Evolutionary conservation across 2,797 vertebrate species (phyloP).

Genomic region (Chrosomus eos): DNA sequence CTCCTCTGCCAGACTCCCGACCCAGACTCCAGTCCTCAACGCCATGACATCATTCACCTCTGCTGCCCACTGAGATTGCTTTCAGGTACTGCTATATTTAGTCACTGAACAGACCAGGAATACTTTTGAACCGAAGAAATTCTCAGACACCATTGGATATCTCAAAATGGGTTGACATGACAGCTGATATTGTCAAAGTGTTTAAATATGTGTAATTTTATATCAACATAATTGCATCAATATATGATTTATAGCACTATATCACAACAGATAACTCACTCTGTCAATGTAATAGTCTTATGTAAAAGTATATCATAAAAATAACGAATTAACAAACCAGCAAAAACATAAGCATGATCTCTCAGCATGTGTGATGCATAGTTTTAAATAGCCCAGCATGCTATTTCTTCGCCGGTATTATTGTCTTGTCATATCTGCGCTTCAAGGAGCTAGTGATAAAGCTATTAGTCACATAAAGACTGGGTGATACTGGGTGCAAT

Average conservation of each 20-base stretch:
- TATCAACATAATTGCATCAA: neutral
- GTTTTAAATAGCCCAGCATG: slow-evolving; percentile 27
- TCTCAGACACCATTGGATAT: neutral
- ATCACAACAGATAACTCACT: neutral
- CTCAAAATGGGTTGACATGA: neutral
- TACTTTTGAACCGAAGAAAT: neutral
- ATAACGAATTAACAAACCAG: neutral
- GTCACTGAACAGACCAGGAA: slow-evolving; percentile 31
- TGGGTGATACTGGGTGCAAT: slow-evolving; percentile 65
- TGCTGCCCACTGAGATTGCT: slow-evolving; percentile 19
- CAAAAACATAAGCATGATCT: neutral
- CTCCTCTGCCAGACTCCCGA: slow-evolving; percentile 38
- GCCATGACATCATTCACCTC: slow-evolving; percentile 55
- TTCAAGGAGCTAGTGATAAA: slow-evolving; percentile 55
- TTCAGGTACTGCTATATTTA: slow-evolving; percentile 35
- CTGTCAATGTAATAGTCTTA: neutral
- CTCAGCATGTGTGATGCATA: neutral
- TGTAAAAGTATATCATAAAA: neutral
- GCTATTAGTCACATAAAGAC: slow-evolving; percentile 60
- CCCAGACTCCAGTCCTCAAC: slow-evolving; percentile 29
- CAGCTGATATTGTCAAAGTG: neutral
- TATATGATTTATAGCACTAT: neutral
- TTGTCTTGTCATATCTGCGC: slow-evolving; percentile 46
- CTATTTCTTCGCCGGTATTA: slow-evolving; percentile 20
- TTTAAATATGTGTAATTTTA: neutral